phyloP scores from a whole-genome alignment of 1,140 invertebrate species.

The Leptoteleia sp. region DNA sequence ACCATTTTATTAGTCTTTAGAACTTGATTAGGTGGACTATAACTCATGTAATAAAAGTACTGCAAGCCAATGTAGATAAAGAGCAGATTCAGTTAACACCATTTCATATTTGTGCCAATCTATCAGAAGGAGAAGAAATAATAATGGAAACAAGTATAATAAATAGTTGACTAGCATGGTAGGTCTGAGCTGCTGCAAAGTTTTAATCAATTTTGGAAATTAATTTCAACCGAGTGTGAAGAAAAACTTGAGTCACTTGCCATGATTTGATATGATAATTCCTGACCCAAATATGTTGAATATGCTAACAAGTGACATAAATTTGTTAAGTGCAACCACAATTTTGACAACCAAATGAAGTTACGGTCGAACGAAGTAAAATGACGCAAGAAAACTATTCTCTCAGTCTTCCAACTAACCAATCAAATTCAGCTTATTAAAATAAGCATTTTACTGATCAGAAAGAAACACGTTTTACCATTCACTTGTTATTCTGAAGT shows the following conservation, averaged over 20 bases:
- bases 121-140: not conserved
- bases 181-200: no score
- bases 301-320: not conserved
- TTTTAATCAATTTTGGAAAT: not conserved
- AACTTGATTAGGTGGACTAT: conserved; percentile 22
- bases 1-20: conserved; percentile 24
- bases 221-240: not conserved
- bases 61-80: conserved; percentile 12
- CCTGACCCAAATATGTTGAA: conserved; percentile 1
- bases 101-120: conserved; percentile 5
- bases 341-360: not conserved
- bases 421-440: no score
- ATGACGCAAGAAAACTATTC: not conserved
- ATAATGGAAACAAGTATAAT: not conserved
- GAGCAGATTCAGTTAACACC: conserved; percentile 22
- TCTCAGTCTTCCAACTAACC: not conserved
- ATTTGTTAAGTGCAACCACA: not conserved
- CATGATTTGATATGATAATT: conserved; percentile 5
- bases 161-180: not conserved
- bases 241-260: not conserved
- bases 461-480: no score
- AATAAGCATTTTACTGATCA: no score
- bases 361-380: not conserved
- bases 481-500: no score
- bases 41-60: conserved; percentile 20